Conservation (phyloP, 2,888 invertebrate species). For the Acronicta alni region DNA sequence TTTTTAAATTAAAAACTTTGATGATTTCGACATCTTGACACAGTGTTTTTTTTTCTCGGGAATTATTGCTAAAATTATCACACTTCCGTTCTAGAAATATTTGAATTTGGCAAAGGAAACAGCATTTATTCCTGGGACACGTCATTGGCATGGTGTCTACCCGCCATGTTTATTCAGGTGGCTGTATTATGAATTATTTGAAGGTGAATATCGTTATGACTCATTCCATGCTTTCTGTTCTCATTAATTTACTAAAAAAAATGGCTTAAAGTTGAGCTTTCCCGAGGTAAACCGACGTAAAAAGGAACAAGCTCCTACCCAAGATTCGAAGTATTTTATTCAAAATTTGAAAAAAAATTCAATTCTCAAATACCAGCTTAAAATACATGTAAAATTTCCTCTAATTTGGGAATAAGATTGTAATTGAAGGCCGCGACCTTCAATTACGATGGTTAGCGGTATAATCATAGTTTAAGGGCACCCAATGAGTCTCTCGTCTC, state of each 20-base stretch:
- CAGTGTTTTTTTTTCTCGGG: not conserved
- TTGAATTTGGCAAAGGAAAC: slow-evolving; percentile 21
- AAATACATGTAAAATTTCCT: not conserved
- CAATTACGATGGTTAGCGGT: slow-evolving; percentile 2
- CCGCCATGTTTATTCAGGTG: slow-evolving; percentile 53
- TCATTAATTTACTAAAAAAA: slow-evolving; percentile 6
- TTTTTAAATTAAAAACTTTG: too few relatives aligned
- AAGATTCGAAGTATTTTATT: too few relatives aligned
- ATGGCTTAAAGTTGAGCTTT: not conserved
- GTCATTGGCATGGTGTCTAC: slow-evolving; percentile 14
- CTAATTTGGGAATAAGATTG: not conserved
- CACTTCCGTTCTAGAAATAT: slow-evolving; percentile 25
- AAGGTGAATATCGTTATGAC: slow-evolving; percentile 45
- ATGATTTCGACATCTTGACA: too few relatives aligned
- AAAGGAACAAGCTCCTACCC: too few relatives aligned
- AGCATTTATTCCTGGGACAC: slow-evolving; percentile 16
- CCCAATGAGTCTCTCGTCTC: not conserved
- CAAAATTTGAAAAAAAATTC: too few relatives aligned
- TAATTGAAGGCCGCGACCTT: not conserved
- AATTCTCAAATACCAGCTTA: too few relatives aligned
- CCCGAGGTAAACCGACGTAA: too few relatives aligned
- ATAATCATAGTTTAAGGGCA: slow-evolving; percentile 15
- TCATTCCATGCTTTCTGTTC: slow-evolving; percentile 22
- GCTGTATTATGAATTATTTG: slow-evolving; percentile 45
- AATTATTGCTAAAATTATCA: not conserved